Evolutionary conservation across 2,113 vertebrate species (phyloP).

Genomic region (Rhea americana): DNA sequence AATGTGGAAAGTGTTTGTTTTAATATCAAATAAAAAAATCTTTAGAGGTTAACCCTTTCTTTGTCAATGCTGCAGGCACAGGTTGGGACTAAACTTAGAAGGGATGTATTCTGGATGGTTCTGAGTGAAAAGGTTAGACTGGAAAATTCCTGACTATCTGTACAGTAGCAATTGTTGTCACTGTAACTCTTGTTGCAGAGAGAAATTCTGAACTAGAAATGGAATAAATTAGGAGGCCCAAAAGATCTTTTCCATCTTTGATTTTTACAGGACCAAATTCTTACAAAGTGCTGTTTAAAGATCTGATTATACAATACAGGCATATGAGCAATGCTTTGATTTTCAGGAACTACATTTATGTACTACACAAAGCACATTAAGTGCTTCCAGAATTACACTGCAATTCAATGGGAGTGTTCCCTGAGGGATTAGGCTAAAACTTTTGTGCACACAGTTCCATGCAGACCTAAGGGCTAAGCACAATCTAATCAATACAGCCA

Average conservation of each 20-base stretch:
- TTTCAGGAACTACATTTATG: background rate
- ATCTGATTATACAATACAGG: background rate
- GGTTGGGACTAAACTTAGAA: background rate
- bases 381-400: background rate
- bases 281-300: background rate
- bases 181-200: background rate
- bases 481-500: background rate
- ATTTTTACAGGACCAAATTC: background rate
- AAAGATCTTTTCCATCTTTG: background rate
- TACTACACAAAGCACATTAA: background rate
- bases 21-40: constrained; percentile 50
- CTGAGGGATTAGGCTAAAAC: background rate
- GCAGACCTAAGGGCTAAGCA: background rate
- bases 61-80: background rate
- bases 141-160: background rate
- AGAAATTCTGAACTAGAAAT: constrained; percentile 25
- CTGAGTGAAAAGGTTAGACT: constrained; percentile 41
- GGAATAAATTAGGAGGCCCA: constrained; percentile 1
- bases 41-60: constrained; percentile 34
- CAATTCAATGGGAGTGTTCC: background rate
- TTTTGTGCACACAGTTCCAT: background rate
- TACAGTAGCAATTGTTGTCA: background rate
- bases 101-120: background rate
- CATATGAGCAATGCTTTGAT: background rate
- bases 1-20: constrained; percentile 58